Evolutionary conservation across 2,797 vertebrate genomes (phyloP).

Genomic region (Gymnothorax javanicus): DNA sequence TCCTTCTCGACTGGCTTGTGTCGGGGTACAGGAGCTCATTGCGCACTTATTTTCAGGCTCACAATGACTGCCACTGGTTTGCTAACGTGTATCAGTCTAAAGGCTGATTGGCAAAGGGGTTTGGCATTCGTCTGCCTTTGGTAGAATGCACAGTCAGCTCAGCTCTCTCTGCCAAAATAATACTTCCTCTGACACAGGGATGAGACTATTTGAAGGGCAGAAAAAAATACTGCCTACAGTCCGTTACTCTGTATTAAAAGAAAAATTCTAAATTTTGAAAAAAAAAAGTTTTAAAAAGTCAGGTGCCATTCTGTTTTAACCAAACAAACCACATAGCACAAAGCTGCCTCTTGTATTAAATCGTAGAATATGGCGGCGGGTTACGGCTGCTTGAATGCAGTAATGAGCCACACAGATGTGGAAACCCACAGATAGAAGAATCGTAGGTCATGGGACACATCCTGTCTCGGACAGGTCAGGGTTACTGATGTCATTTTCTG

Average conservation of each 20-base stretch:
- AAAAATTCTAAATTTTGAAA: background rate
- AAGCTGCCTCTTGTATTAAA: background rate
- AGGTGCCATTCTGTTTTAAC: constrained; percentile 17
- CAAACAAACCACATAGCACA: background rate
- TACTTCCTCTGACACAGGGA: background rate
- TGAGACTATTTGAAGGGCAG: background rate
- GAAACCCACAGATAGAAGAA: background rate
- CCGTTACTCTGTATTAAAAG: background rate
- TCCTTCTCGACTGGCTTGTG: background rate
- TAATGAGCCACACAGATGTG: background rate
- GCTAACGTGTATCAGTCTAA: background rate
- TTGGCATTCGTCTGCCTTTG: background rate
- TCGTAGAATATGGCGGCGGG: background rate
- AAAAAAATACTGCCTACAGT: background rate
- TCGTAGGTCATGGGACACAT: background rate
- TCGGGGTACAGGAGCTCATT: background rate
- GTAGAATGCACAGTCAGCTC: background rate
- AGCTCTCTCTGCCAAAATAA: constrained; percentile 5
- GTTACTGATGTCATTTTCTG: background rate
- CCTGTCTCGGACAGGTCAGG: background rate
- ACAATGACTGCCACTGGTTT: background rate
- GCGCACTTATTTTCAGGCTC: background rate
- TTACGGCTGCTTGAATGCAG: background rate
- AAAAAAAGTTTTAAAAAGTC: background rate
- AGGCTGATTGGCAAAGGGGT: background rate